These are phyloP conservation scores for Leistus spinibarbis DNA, from an alignment of 2,888 invertebrate species.

Conservation along the genomic window DNA sequence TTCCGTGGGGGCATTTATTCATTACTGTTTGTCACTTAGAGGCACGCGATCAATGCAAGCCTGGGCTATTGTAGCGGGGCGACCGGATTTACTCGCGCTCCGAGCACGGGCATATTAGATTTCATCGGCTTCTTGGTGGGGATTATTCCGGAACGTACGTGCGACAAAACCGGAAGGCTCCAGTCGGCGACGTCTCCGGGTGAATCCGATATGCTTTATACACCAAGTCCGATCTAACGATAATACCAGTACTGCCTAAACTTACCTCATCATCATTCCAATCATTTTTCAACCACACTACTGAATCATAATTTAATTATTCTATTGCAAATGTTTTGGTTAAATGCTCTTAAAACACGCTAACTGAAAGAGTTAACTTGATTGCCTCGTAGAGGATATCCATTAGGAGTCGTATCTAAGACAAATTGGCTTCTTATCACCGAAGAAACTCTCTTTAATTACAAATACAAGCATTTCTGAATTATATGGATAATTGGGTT, in stretches of 20 bases:
- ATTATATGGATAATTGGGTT: too few relatives aligned
- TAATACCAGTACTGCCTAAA: neutral
- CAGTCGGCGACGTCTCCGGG: neutral
- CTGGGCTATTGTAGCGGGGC: neutral
- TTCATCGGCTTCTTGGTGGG: conserved; percentile 23
- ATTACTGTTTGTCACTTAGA: conserved; percentile 36
- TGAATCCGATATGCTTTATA: too few relatives aligned
- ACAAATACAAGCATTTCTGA: too few relatives aligned
- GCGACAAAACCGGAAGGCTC: conserved; percentile 19
- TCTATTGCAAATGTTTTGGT: neutral
- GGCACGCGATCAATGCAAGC: conserved; percentile 26
- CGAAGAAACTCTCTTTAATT: too few relatives aligned
- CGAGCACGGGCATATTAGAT: conserved; percentile 24
- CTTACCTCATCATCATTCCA: neutral
- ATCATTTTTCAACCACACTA: neutral
- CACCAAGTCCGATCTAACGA: neutral
- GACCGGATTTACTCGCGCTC: neutral
- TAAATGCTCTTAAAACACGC: neutral
- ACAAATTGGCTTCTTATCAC: too few relatives aligned
- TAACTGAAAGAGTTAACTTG: neutral
- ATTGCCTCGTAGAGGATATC: too few relatives aligned
- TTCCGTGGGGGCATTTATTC: conserved; percentile 31
- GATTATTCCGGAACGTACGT: conserved; percentile 26
- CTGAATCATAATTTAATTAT: neutral
- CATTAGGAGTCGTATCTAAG: too few relatives aligned